A percentile compares a stretch with the other conserved stretches of the same genome.
Evolutionary conservation across 2,113 vertebrate species (phyloP).

Genomic region (Alectura lathami): DNA sequence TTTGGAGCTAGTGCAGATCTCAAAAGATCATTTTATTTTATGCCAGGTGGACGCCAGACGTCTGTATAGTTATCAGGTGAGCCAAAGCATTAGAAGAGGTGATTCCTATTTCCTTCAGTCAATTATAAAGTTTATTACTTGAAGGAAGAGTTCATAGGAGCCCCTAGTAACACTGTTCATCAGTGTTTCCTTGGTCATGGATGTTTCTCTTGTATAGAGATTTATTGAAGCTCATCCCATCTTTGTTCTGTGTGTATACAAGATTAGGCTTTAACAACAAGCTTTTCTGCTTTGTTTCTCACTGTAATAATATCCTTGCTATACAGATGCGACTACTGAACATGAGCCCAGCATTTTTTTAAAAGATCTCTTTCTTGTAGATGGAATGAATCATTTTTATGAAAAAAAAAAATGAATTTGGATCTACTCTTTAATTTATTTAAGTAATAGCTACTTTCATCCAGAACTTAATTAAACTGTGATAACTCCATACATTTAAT

Average conservation of each 20-base stretch:
- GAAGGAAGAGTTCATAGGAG: neutral
- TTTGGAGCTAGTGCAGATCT: neutral
- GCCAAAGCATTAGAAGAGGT: neutral
- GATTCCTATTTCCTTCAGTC: neutral
- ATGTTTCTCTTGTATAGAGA: neutral
- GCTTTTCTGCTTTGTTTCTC: neutral
- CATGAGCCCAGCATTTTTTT: neutral
- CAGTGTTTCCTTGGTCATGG: neutral
- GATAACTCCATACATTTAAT: neutral
- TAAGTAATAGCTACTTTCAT: neutral
- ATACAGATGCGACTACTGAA: neutral
- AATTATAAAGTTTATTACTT: neutral
- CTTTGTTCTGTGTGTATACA: neutral
- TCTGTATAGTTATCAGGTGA: neutral
- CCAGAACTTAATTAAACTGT: neutral
- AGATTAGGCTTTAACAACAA: neutral
- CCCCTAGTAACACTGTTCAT: neutral
- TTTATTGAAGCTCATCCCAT: neutral
- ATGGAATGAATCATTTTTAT: neutral
- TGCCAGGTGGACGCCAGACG: neutral
- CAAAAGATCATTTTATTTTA: neutral
- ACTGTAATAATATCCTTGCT: neutral
- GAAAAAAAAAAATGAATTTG: neutral
- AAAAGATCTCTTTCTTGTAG: conserved; percentile 35
- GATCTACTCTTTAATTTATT: conserved; percentile 14